Evolutionary conservation across 2,113 vertebrate genomes (phyloP).

Genomic region (Dicerorhinus sumatrensis): DNA sequence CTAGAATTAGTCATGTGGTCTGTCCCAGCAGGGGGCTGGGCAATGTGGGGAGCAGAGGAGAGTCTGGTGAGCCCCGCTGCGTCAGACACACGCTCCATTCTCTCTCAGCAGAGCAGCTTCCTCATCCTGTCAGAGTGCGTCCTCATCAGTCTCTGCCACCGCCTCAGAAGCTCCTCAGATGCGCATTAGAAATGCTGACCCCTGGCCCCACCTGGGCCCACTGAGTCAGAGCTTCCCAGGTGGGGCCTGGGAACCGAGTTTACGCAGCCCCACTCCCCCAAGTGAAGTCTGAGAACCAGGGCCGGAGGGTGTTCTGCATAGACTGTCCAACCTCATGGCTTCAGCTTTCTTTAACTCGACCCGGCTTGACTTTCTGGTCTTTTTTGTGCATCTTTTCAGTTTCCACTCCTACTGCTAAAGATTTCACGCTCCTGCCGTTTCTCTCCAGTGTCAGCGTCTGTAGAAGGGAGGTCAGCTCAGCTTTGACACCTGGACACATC

Average conservation of each 20-base stretch:
- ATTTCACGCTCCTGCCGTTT: neutral
- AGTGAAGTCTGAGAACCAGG: neutral
- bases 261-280: neutral
- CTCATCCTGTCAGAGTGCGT: neutral
- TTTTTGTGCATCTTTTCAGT: neutral
- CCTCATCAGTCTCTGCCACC: neutral
- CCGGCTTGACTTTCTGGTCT: neutral
- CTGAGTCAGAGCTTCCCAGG: neutral
- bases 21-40: neutral
- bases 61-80: neutral
- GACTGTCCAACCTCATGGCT: neutral
- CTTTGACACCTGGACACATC: neutral
- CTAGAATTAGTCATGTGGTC: neutral
- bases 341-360: neutral
- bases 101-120: neutral
- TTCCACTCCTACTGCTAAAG: neutral
- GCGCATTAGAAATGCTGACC: fast-evolving
- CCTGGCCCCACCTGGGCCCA: neutral
- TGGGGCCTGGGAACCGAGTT: neutral
- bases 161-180: neutral
- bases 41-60: neutral
- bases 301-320: neutral
- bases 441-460: neutral
- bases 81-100: neutral
- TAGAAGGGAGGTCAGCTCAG: neutral